Evolutionary conservation across 2,113 vertebrate species (phyloP).

Genomic region (Erinaceus europaeus): DNA sequence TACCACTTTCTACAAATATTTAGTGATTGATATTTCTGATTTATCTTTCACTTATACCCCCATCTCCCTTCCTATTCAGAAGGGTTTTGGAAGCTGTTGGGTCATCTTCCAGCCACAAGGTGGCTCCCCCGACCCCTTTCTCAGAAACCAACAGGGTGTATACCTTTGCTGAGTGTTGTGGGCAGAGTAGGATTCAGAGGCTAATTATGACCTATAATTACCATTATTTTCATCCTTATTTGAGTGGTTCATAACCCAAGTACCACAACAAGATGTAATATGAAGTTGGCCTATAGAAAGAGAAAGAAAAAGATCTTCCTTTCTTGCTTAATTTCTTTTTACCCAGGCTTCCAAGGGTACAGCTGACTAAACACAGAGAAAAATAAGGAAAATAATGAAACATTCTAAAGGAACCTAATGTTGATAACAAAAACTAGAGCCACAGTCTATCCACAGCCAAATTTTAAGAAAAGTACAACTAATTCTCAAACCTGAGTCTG

Average conservation of each 20-base stretch:
- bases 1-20: slow-evolving; percentile 76
- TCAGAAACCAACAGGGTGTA: background rate
- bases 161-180: slow-evolving; percentile 11
- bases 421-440: background rate
- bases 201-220: slow-evolving; percentile 42
- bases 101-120: slow-evolving; percentile 78
- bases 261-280: background rate
- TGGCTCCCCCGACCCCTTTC: slow-evolving; percentile 82
- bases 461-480: slow-evolving; percentile 8
- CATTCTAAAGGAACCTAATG: background rate
- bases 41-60: slow-evolving; percentile 62
- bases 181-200: slow-evolving; percentile 1
- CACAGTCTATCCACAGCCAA: background rate
- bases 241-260: slow-evolving; percentile 22
- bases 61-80: slow-evolving; percentile 43
- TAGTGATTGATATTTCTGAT: slow-evolving; percentile 78
- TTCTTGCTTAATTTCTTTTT: background rate
- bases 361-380: background rate
- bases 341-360: background rate
- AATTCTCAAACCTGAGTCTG: background rate
- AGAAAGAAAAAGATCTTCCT: background rate
- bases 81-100: slow-evolving; percentile 35
- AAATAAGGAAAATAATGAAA: background rate
- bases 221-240: slow-evolving; percentile 52
- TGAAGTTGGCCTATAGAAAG: background rate